A percentile compares a stretch with the other conserved stretches of the same genome.
Evolutionary conservation across 2,888 invertebrate species (phyloP).

Genomic region (Harpagoxenus sublaevis): DNA sequence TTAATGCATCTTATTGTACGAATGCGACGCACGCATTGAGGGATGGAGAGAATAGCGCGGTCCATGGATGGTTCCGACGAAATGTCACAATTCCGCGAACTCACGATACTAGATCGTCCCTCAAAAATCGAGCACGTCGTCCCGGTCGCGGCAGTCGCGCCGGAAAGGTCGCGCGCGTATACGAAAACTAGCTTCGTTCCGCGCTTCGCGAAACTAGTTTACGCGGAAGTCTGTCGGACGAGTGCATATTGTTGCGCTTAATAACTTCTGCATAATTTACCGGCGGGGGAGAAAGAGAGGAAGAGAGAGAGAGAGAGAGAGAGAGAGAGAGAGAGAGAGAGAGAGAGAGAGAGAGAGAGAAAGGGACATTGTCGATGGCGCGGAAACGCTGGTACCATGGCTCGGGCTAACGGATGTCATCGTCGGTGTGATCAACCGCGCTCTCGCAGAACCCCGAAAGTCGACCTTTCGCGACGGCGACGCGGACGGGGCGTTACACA

Average conservation of each 20-base stretch:
- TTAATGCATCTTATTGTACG: background rate
- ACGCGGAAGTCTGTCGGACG: slow-evolving; percentile 12
- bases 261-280: slow-evolving; percentile 52
- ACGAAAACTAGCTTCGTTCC: slow-evolving; percentile 43
- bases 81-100: background rate
- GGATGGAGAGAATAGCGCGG: slow-evolving; percentile 4
- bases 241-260: slow-evolving; percentile 53
- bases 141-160: background rate
- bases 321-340: background rate
- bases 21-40: background rate
- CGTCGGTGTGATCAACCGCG: slow-evolving; percentile 5
- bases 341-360: background rate
- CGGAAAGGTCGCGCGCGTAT: slow-evolving; percentile 24
- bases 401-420: slow-evolving; percentile 18
- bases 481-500: slow-evolving; percentile 18
- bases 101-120: background rate
- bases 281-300: no score
- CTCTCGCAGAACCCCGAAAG: slow-evolving; percentile 33
- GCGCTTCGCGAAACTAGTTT: slow-evolving; percentile 46
- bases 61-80: slow-evolving; percentile 8
- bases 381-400: background rate
- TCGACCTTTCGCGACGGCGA: slow-evolving; percentile 32
- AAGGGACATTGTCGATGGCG: slow-evolving; percentile 29
- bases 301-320: background rate
- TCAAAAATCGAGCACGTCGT: slow-evolving; percentile 22